Base-by-base conservation (phyloP, 2,888 invertebrate genomes). In the Sussaba pulchella region DNA sequence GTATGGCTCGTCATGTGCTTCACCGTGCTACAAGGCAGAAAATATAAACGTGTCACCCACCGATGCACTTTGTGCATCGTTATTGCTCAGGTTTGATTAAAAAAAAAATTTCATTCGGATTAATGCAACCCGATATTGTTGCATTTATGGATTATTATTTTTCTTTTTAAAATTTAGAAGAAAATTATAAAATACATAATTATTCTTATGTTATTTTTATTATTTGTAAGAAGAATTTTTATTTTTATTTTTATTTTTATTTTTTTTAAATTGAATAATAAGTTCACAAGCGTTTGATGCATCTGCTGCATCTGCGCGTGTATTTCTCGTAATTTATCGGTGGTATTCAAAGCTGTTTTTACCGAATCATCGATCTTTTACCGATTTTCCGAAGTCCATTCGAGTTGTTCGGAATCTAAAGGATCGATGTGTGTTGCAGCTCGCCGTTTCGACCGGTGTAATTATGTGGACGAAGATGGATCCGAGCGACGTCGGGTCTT, bases 1-100 rank as follows among this genome's bases (percentile, higher is more conserved):
- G 91, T 96, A 6, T 98, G 98, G 97, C 94, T 98, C 63, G 88
- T 97, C 0, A 90, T 95, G 0, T 94, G 98, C 10, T 96, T 98
- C 87, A 63, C 90, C 17, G 79, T 74, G 10, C 92, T 94, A 1
- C 92, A 96, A 21, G 96, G 96, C 1, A 96, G 96, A 89, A 96
- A 96, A 87, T 95, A 96, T 85, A 95, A 94, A 84, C 94, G 96
- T 71, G 94, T 97, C 92, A 97, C 98, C 0, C 98, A 98, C 90
- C 94, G 95, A 87, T 94, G 97, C 84, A 98, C 98, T 0, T 92
- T 96, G 24, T 97, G 96, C 86, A 93, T 98, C 64, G 93, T 96
- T 73, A 88, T 96, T 10, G 96, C 97, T 26, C 98, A 98, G 95
- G 97, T 97, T 93, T 83, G 52, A 69, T 50, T 8, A 47, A 14